Evolutionary conservation across 2,888 invertebrate species (phyloP), one percentile per base, ranked within the genome.

Genomic region (Ennomos erosarius): DNA sequence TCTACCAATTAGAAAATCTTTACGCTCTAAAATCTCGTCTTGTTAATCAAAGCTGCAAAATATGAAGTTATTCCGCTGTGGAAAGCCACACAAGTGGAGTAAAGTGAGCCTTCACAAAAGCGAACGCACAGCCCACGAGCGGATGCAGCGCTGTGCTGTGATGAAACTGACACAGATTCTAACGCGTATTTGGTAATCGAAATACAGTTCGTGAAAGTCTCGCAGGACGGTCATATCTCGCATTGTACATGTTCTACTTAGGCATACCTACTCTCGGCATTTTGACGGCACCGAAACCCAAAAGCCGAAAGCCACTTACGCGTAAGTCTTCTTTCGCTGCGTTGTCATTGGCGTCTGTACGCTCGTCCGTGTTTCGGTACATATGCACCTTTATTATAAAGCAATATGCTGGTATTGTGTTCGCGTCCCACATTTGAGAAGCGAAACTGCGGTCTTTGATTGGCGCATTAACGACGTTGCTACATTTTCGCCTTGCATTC

Each of bases 161-260:
- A 91, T 90, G 91, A 91, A 90, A 90, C 88, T 90, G 91, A 90
- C 91, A 91, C 90, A 92, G 89, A 89, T 91, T 90, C 91, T 90
- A 90, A 89, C 88, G 86, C 84, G 86, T 85, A 89, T 92, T 92
- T 91, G 90, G 91, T 90, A 91, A 92, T 91, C 90, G 86, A 87
- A 89, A 84, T 84, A 84, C 86, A 84, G 84, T 82, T 84, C 89
- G 90, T 90, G 90, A 92, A 92, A 91, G 91, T 90, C 89, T 86
- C 86, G 78, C 87, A 88, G 88, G 90, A 88, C 88, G 82, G 87
- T 78, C 79, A 84, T 84, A 86, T 90, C 86, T 82, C 83, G 83
- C 79, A 87, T 87, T 87, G 87, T 88, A 81, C 78, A 77, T 82
- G 88, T 85, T 86, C 89, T 81, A 90, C 88, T 87, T 88, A 68